Evolutionary conservation across 2,888 invertebrate genomes (phyloP), one percentile per base, ranked within the genome.

Genomic region (Tenthredo notha): DNA sequence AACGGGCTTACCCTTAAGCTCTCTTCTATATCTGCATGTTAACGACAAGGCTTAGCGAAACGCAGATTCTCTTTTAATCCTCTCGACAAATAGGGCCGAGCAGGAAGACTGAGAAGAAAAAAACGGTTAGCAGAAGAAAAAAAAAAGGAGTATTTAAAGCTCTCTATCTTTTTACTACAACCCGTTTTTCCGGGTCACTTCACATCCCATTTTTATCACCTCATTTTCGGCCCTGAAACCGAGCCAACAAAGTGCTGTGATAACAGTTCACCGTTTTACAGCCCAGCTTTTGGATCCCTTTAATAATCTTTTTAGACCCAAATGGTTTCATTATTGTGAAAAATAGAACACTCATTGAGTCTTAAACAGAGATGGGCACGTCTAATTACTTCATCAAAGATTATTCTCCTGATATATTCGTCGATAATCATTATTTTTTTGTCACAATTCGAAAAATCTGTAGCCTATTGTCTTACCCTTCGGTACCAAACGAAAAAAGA

Each of bases 1-100:
- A 74, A 74, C 74, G 74, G 74, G 40, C 74, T 74, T 21, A 21
- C 10, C 1, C 74, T 74, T 74, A 74, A 74, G 40, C 74, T 25
- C 74, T n/a, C 74, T 15, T 74, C 40, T 74, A 43, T 43, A 74
- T 74, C 74, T 74, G 74, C 74, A 47, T 74, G 74, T 74, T 74
- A 74, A 74, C 74, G 74, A 43, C 21, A 21, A 40, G 43, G 74
- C 74, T 40, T 6, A 67, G 5, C 67, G 67, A 33, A 67, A 18
- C 33, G 67, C 67, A 67, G 67, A 33, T 67, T 67, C 67, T 33
- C 33, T 74, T 43, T 43, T 43, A 74, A 74, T 40, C 74, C 74
- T n/a, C 43, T 43, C 74, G 74, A 74, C 74, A 74, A 74, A 40
- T 74, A 43, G 74, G 21, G 40, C 74, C 74, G 43, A 43, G 74